phyloP scores from a whole-genome alignment of 1,140 invertebrate genomes.

The Apis cerana region DNA sequence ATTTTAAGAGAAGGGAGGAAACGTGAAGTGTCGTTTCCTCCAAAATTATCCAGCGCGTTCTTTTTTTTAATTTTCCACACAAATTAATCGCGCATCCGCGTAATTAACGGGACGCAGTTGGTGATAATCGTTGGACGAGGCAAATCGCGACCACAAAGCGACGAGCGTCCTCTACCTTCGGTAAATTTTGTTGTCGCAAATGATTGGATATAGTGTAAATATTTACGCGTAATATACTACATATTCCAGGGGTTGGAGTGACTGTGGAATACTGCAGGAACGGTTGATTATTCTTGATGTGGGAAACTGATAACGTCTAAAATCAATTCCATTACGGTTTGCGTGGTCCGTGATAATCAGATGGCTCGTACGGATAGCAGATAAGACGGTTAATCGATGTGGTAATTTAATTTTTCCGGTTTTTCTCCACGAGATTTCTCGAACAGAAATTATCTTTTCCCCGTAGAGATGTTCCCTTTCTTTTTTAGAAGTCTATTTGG shows the following conservation, averaged over 20 bases:
- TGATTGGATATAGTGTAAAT: conserved; percentile 61
- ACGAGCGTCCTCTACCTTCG: conserved; percentile 39
- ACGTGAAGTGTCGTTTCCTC: too few species aligned
- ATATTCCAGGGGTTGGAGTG: conserved; percentile 20
- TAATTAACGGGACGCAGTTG: not conserved
- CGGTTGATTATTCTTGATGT: conserved; percentile 64
- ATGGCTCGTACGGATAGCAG: not conserved
- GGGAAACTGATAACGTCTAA: conserved; percentile 61
- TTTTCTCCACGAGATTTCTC: not conserved
- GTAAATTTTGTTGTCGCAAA: conserved; percentile 51
- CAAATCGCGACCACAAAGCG: conserved; percentile 46
- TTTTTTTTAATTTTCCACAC: too few species aligned
- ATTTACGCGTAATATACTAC: conserved; percentile 53
- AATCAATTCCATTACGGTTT: conserved; percentile 42
- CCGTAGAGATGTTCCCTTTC: too few species aligned
- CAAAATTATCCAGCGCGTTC: not conserved
- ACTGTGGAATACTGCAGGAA: conserved; percentile 62
- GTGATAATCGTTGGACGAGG: conserved; percentile 36
- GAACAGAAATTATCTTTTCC: too few species aligned
- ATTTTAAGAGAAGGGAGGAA: too few species aligned
- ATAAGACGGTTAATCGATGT: not conserved
- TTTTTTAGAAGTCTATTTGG: too few species aligned
- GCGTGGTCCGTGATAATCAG: not conserved
- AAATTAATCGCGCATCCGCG: not conserved
- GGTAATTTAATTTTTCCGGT: not conserved